phyloP scores from a whole-genome alignment of 2,888 invertebrate genomes.

The Leptodirus hochenwartii region DNA sequence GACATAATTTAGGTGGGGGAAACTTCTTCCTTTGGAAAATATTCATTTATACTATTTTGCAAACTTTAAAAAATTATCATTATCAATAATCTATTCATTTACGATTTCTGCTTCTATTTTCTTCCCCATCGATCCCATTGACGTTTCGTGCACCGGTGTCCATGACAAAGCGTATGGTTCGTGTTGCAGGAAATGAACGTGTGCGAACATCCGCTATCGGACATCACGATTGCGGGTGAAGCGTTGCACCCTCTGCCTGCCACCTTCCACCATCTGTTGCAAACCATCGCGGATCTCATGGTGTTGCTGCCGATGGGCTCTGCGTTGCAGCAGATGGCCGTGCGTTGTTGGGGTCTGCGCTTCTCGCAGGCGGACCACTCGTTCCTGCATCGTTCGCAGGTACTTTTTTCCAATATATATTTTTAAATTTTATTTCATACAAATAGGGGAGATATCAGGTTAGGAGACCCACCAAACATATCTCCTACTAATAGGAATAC shows the following conservation, averaged over 20 bases:
- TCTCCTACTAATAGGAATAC: too few relatives aligned
- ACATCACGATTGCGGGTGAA: constrained; percentile 57
- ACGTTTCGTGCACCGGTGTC: not conserved
- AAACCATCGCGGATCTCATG: constrained; percentile 85
- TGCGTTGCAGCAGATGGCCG: constrained; percentile 77
- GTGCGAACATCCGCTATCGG: constrained; percentile 65
- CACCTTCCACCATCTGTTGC: constrained; percentile 65
- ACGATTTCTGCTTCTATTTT: not conserved
- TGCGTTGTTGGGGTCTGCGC: constrained; percentile 82
- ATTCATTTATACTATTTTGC: too few relatives aligned
- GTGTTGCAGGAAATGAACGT: constrained; percentile 40
- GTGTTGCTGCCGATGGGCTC: constrained; percentile 74
- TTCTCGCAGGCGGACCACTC: constrained; percentile 80
- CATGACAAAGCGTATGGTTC: not conserved
- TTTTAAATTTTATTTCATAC: constrained; percentile 1
- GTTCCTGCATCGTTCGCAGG: constrained; percentile 56
- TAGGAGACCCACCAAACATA: too few relatives aligned
- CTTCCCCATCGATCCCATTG: not conserved
- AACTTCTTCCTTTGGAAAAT: too few relatives aligned
- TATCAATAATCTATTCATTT: too few relatives aligned
- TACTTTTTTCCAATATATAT: too few relatives aligned
- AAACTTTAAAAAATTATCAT: too few relatives aligned
- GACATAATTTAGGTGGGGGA: too few relatives aligned
- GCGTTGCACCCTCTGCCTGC: constrained; percentile 41
- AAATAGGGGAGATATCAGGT: too few relatives aligned